A percentile compares a stretch with the other conserved stretches of the same genome.
These are phyloP conservation scores for Myotis daubentonii DNA, from an alignment of 2,797 vertebrate species.

Conservation along the genomic window DNA sequence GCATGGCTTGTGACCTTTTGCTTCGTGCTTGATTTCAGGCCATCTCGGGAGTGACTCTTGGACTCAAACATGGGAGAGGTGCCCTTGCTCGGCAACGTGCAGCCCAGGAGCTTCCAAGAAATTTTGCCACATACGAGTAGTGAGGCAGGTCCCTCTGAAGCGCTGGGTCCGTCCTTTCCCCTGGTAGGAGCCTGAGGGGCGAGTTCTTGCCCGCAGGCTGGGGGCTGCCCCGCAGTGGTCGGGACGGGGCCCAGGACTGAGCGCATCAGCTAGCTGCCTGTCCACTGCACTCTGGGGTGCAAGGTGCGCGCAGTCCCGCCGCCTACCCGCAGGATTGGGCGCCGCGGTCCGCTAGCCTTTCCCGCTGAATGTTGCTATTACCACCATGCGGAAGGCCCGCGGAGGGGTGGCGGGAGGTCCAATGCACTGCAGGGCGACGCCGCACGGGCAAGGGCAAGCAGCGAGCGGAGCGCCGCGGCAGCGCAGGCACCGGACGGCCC, in stretches of 20 bases:
- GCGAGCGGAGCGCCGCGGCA: background rate
- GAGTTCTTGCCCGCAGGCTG: background rate
- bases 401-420: slow-evolving; percentile 79
- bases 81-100: slow-evolving; percentile 88
- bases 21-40: no score
- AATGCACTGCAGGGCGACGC: slow-evolving; percentile 66
- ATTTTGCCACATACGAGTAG: slow-evolving; percentile 89
- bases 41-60: no score
- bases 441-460: background rate
- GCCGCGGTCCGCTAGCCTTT: slow-evolving; percentile 70
- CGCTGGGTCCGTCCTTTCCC: slow-evolving; percentile 42
- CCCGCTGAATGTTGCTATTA: slow-evolving; percentile 81
- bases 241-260: accelerated
- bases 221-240: background rate
- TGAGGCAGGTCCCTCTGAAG: slow-evolving; percentile 57
- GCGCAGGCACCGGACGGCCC: background rate
- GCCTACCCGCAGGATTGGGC: slow-evolving; percentile 18
- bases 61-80: slow-evolving; percentile 85
- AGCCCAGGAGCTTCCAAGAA: slow-evolving; percentile 91
- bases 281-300: background rate
- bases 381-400: slow-evolving; percentile 75
- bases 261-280: background rate
- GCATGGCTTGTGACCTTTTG: no score
- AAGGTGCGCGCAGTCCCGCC: background rate
- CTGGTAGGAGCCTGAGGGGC: slow-evolving; percentile 8